Evolutionary conservation across 1,140 invertebrate genomes (phyloP).

Genomic region (Caenorhabditis inopinata): DNA sequence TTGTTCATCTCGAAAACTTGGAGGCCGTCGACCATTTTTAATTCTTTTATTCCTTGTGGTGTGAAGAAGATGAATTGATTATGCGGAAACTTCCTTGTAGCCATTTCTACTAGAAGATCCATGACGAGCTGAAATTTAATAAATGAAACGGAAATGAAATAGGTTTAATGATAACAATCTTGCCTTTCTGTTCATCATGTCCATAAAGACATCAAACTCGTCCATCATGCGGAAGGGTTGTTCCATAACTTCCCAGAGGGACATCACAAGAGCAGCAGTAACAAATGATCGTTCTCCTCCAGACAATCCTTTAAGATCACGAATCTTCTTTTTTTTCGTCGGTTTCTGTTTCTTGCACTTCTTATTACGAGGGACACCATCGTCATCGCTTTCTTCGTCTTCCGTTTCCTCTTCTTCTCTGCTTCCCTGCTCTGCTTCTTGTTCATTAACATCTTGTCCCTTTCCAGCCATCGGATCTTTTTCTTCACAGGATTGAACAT

Average conservation of each 20-base stretch:
- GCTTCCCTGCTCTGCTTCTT: no score
- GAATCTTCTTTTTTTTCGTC: neutral
- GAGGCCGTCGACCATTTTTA: slow-evolving; percentile 27
- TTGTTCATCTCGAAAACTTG: slow-evolving; percentile 51
- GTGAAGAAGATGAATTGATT: slow-evolving; percentile 64
- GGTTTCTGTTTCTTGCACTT: neutral
- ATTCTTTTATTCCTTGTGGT: slow-evolving; percentile 58
- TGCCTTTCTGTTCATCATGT: slow-evolving; percentile 57
- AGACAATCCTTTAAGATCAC: slow-evolving; percentile 71
- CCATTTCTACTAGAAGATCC: slow-evolving; percentile 50
- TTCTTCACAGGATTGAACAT: slow-evolving; percentile 41
- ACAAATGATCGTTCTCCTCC: slow-evolving; percentile 93
- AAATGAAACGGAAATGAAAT: neutral
- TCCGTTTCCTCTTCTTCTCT: neutral
- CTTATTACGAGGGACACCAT: neutral
- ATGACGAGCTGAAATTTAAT: slow-evolving; percentile 42
- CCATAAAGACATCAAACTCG: slow-evolving; percentile 98
- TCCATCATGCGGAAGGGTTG: slow-evolving; percentile 92
- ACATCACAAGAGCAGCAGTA: slow-evolving; percentile 87
- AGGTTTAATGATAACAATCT: neutral
- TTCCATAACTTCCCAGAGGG: slow-evolving; percentile 85
- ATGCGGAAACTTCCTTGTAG: slow-evolving; percentile 48
- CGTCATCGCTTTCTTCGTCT: neutral
- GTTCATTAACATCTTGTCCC: neutral
- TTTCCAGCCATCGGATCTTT: slow-evolving; percentile 37